These are phyloP conservation scores for Zaprionus vittiger DNA, from an alignment of 1,140 invertebrate genomes.

Conservation along the genomic window DNA sequence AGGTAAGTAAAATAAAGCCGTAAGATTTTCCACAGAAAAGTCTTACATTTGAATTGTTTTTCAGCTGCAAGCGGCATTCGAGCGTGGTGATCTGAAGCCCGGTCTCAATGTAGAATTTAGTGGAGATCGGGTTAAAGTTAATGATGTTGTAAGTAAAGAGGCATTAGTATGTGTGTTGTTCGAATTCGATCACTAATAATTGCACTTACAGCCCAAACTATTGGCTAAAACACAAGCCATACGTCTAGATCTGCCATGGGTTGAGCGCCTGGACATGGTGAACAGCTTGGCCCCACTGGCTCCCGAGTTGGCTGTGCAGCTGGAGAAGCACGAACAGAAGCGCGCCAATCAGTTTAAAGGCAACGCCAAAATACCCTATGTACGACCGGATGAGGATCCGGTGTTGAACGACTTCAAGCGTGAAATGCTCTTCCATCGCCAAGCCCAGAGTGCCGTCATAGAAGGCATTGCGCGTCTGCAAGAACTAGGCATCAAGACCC, in stretches of 20 bases:
- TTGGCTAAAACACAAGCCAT: constrained; percentile 90
- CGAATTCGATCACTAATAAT: background rate
- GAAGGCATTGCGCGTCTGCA: constrained; percentile 91
- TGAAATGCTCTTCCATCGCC: constrained; percentile 95
- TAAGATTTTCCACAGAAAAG: background rate
- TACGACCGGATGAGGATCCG: constrained; percentile 89
- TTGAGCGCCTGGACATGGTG: constrained; percentile 92
- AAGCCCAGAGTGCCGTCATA: constrained; percentile 94
- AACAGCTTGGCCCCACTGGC: constrained; percentile 91
- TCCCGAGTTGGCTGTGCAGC: constrained; percentile 91
- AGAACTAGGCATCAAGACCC: constrained; percentile 90
- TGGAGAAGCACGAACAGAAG: constrained; percentile 89
- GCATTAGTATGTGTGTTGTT: background rate
- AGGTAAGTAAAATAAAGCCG: constrained; percentile 43
- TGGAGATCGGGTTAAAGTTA: constrained; percentile 86
- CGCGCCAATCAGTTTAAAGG: constrained; percentile 88
- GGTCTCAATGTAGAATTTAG: constrained; percentile 91
- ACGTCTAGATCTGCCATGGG: constrained; percentile 91
- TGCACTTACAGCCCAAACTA: constrained; percentile 86
- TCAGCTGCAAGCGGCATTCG: constrained; percentile 94
- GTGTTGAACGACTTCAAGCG: constrained; percentile 97
- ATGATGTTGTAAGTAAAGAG: constrained; percentile 88
- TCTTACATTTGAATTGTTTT: constrained; percentile 20
- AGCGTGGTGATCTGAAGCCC: constrained; percentile 91
- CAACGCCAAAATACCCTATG: constrained; percentile 88